Conservation (phyloP, 2,888 invertebrate genomes). For the Alsophila aescularia region DNA sequence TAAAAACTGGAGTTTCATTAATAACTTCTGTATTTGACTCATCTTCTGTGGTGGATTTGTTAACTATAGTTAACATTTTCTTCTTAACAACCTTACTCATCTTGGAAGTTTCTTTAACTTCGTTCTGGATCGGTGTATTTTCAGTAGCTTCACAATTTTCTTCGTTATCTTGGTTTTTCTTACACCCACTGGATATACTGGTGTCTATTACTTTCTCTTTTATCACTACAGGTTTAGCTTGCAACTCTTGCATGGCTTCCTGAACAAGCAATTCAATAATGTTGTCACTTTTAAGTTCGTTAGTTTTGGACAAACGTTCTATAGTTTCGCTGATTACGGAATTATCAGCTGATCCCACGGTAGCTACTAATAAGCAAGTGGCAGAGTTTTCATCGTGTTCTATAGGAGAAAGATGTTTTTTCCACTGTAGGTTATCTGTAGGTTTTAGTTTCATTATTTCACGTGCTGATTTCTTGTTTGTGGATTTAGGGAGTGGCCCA, state of each 20-base stretch:
- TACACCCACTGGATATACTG: slow-evolving; percentile 46
- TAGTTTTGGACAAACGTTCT: slow-evolving; percentile 53
- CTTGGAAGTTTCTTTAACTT: slow-evolving; percentile 4
- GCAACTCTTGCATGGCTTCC: slow-evolving; percentile 58
- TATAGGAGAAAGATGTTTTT: slow-evolving; percentile 41
- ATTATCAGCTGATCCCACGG: slow-evolving; percentile 56
- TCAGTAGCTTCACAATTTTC: slow-evolving; percentile 50
- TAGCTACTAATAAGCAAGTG: slow-evolving; percentile 57
- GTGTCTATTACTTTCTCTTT: slow-evolving; percentile 43
- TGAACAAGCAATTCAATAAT: slow-evolving; percentile 59
- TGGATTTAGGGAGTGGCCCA: slow-evolving; percentile 6
- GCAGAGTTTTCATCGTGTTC: slow-evolving; percentile 44
- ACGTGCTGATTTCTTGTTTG: slow-evolving; percentile 41
- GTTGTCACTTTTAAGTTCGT: slow-evolving; percentile 51
- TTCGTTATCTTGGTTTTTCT: slow-evolving; percentile 37
- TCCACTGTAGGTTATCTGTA: too few relatives aligned
- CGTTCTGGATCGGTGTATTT: slow-evolving; percentile 43
- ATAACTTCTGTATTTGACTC: slow-evolving; percentile 61
- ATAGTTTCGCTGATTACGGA: slow-evolving; percentile 61
- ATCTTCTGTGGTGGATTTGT: slow-evolving; percentile 56
- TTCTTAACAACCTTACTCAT: slow-evolving; percentile 26
- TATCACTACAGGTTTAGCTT: slow-evolving; percentile 22
- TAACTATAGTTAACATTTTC: slow-evolving; percentile 40
- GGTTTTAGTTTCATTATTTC: slow-evolving; percentile 33
- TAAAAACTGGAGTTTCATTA: slow-evolving; percentile 52